Conservation (phyloP, 2,797 vertebrate species). For the Sebastes iracundus region DNA sequence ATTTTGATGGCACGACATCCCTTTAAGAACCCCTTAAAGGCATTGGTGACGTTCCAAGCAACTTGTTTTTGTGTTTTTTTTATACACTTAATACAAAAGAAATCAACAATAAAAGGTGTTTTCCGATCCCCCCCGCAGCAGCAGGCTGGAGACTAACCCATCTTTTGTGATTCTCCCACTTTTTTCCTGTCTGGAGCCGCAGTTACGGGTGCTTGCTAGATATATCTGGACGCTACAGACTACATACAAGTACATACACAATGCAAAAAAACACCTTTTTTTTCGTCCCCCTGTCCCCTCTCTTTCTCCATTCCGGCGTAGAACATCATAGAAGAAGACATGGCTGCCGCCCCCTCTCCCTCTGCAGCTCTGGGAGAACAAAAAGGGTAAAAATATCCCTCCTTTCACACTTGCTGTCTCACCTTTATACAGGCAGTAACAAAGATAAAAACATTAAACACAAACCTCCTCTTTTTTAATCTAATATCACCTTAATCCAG, state of each 20-base stretch:
- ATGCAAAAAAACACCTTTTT: slow-evolving; percentile 48
- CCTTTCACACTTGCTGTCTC: slow-evolving; percentile 47
- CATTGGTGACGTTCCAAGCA: slow-evolving; percentile 79
- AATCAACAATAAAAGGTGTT: slow-evolving; percentile 64
- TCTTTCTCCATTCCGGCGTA: slow-evolving; percentile 78
- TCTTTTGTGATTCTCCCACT: slow-evolving; percentile 30
- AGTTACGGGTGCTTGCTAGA: slow-evolving; percentile 54
- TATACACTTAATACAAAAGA: slow-evolving; percentile 69
- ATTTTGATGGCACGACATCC: slow-evolving; percentile 69
- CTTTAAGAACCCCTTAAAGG: slow-evolving; percentile 84
- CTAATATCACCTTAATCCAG: slow-evolving; percentile 37
- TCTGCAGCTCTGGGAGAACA: slow-evolving; percentile 59
- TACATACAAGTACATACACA: slow-evolving; percentile 71
- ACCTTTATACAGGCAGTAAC: slow-evolving; percentile 58
- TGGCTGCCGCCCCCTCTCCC: slow-evolving; percentile 35
- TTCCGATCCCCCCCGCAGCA: slow-evolving; percentile 26
- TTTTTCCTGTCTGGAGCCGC: slow-evolving; percentile 23
- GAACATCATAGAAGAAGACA: slow-evolving; percentile 83
- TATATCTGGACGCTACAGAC: slow-evolving; percentile 69
- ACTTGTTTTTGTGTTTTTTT: slow-evolving; percentile 56
- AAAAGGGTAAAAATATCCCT: slow-evolving; percentile 30
- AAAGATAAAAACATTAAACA: slow-evolving; percentile 71
- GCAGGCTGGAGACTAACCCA: slow-evolving; percentile 25
- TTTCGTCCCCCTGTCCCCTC: slow-evolving; percentile 39
- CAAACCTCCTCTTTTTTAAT: slow-evolving; percentile 33